Evolutionary conservation across 2,888 invertebrate genomes (phyloP).

Genomic region (Cheiracanthium punctorium): DNA sequence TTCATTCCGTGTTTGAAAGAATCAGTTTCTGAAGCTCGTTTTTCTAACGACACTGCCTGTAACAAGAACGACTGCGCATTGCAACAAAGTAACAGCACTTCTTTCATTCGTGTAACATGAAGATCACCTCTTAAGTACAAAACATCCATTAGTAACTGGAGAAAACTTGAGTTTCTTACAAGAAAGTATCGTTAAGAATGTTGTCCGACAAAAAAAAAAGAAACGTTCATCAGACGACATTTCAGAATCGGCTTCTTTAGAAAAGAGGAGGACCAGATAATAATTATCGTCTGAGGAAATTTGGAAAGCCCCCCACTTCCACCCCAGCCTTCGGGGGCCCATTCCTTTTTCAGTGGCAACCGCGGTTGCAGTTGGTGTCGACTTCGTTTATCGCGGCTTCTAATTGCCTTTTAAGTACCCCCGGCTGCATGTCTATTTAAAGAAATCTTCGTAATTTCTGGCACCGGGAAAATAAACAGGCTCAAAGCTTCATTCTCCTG

Average conservation of each 20-base stretch:
- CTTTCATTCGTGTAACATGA: not conserved
- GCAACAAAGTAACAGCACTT: not conserved
- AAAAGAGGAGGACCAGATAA: not conserved
- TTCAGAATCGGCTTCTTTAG: not conserved
- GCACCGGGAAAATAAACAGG: too few relatives aligned
- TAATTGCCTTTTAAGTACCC: slow-evolving; percentile 66
- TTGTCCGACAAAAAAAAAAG: not conserved
- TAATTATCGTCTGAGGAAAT: not conserved
- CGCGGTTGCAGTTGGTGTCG: slow-evolving; percentile 24
- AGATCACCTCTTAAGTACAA: not conserved
- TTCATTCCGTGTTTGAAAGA: too few relatives aligned
- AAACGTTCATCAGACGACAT: not conserved
- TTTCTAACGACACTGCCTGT: not conserved
- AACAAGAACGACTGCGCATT: too few relatives aligned
- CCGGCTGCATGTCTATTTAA: slow-evolving; percentile 37
- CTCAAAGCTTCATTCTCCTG: too few relatives aligned
- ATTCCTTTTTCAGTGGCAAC: slow-evolving; percentile 1
- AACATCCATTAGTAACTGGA: slow-evolving; percentile 4
- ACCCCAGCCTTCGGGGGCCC: too few relatives aligned
- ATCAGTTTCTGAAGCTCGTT: too few relatives aligned
- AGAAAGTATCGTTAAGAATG: not conserved
- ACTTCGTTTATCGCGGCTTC: slow-evolving; percentile 38
- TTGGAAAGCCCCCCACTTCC: not conserved
- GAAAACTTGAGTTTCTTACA: not conserved
- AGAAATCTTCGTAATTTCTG: not conserved